Conservation (phyloP, 2,113 vertebrate genomes). For the Atrichornis clamosus region DNA sequence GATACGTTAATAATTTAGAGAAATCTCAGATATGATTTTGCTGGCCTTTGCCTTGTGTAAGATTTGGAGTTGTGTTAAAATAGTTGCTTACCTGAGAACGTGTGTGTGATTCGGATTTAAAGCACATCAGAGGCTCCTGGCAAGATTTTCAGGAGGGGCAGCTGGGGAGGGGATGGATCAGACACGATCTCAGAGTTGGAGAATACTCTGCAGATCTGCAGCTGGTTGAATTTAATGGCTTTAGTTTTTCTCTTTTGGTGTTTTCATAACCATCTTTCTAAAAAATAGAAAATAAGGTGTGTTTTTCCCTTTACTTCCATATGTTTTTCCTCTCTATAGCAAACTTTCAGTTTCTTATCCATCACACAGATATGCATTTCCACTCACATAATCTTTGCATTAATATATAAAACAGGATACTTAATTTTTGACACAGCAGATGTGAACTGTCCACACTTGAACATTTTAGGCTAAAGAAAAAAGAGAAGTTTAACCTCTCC, state of each 20-base stretch:
- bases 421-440: not conserved
- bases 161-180: not conserved
- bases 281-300: not conserved
- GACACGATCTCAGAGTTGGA: not conserved
- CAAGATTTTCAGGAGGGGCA: not conserved
- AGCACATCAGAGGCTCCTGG: not conserved
- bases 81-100: not conserved
- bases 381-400: not conserved
- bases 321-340: not conserved
- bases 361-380: not conserved
- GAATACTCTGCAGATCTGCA: not conserved
- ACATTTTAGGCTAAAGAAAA: not conserved
- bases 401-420: not conserved
- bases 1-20: not conserved
- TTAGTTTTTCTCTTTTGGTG: not conserved
- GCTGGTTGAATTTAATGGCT: not conserved
- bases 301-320: not conserved
- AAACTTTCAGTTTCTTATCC: not conserved
- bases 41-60: not conserved
- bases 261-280: not conserved
- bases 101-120: not conserved
- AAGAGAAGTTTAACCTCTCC: not conserved
- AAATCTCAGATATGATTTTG: not conserved
- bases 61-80: not conserved
- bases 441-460: not conserved